These are phyloP conservation scores for Ambastaia sidthimunki DNA, from an alignment of 2,797 vertebrate genomes.

Conservation along the genomic window DNA sequence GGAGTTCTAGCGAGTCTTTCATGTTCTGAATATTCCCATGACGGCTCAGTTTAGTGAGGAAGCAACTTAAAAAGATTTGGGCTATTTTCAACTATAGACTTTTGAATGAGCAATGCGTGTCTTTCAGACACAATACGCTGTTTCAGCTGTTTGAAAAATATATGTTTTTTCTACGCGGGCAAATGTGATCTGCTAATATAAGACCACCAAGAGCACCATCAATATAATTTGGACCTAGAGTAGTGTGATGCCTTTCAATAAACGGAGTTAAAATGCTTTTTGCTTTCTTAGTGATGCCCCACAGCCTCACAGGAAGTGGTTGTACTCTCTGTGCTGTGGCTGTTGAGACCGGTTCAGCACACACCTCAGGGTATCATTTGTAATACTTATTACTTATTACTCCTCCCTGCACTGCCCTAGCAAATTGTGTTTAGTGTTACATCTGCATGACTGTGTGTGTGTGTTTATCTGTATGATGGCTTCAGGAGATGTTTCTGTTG, in stretches of 20 bases:
- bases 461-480: neutral
- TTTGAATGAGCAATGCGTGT: neutral
- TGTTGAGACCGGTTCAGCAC: conserved; percentile 28
- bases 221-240: neutral
- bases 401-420: conserved; percentile 36
- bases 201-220: neutral
- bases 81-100: conserved; percentile 19
- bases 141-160: conserved; percentile 2
- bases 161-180: neutral
- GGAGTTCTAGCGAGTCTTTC: conserved; percentile 25
- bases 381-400: conserved; percentile 53
- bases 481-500: conserved; percentile 26
- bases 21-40: conserved; percentile 30
- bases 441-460: neutral
- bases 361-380: conserved; percentile 55
- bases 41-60: conserved; percentile 23
- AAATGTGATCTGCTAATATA: conserved; percentile 7
- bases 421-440: neutral
- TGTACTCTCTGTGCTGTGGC: conserved; percentile 17
- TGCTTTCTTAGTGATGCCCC: conserved; percentile 7
- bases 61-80: conserved; percentile 22
- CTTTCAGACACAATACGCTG: neutral
- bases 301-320: conserved; percentile 25
- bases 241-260: neutral
- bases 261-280: conserved; percentile 30